Evolutionary conservation across 2,888 invertebrate species (phyloP), one percentile per base, ranked within the genome.

Genomic region (Troides oblongomaculatus): DNA sequence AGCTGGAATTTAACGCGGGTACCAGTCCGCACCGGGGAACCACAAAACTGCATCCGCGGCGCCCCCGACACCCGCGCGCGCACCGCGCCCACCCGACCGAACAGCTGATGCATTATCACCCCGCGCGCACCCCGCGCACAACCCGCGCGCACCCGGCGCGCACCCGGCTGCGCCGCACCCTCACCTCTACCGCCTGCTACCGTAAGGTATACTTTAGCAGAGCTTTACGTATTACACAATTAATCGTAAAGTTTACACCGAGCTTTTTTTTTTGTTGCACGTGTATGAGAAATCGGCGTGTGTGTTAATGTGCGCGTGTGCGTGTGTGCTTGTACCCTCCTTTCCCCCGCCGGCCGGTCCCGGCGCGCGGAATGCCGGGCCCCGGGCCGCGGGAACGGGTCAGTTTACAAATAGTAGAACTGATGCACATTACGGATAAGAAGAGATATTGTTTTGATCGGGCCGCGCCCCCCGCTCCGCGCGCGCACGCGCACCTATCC

Each of bases 81-180:
- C 21, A 43, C 43, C 12, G 43, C 43, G 12, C 43, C 79, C 74
- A 76, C 75, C 71, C 67, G 72, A 70, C 76, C 77, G 76, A 82
- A 82, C 83, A 81, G 83, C 83, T 82, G 83, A 84, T 83, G 76
- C 77, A 78, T 75, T 79, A 78, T 79, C 79, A 75, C 43, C 43
- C 43, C 12, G 43, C 43, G 8, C 43, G 10, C 74, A 77, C 78
- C 77, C 76, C 8, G 43, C 43, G 0, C 43, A n/a, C n/a, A n/a
- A n/a, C n/a, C n/a, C 43, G 1, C 43, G n/a, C 43, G 12, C 43
- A 3, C 43, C 3, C 10, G 12, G 8, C 14, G 8, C 46, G 39
- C 46, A 14, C 46, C 12, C 14, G 2, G 46, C 46, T 14, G 46
- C 12, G 4, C 46, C 12, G 12, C 46, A 10, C 46, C 46, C 14